These are phyloP conservation scores for Machimus atricapillus DNA, from an alignment of 2,888 invertebrate species.

Conservation along the genomic window DNA sequence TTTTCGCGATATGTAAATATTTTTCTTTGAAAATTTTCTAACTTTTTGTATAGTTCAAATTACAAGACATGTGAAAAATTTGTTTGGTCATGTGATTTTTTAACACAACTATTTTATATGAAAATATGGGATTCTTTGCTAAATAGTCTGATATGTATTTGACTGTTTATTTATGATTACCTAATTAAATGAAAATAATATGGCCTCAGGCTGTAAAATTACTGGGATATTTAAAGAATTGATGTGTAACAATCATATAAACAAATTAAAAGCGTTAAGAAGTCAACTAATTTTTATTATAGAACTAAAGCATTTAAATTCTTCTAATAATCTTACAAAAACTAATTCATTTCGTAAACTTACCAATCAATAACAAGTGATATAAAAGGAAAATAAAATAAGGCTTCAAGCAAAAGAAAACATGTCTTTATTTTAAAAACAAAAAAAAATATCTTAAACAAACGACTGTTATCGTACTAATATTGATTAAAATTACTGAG, in stretches of 20 bases:
- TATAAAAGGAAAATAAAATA: not conserved
- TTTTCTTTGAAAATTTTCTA: not conserved
- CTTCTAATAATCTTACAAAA: not conserved
- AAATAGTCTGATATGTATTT: not conserved
- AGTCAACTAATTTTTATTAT: too few relatives aligned
- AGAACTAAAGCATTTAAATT: too few relatives aligned
- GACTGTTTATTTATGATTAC: not conserved
- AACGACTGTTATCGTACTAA: constrained; percentile 20
- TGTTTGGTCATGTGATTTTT: not conserved
- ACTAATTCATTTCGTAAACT: not conserved
- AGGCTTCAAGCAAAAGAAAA: constrained; percentile 19
- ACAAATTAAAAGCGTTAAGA: not conserved
- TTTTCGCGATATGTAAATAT: not conserved
- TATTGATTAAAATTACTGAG: constrained; percentile 43
- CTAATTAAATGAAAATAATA: not conserved
- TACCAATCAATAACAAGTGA: not conserved
- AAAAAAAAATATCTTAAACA: constrained; percentile 17
- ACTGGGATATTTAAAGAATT: not conserved
- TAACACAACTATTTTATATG: not conserved
- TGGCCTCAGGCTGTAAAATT: not conserved
- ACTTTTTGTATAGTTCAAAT: too few relatives aligned
- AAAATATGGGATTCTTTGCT: not conserved
- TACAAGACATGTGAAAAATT: too few relatives aligned
- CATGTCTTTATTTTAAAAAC: constrained; percentile 30
- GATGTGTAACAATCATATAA: not conserved